Evolutionary conservation across 2,888 invertebrate genomes (phyloP).

Genomic region (Calameuta filiformis): DNA sequence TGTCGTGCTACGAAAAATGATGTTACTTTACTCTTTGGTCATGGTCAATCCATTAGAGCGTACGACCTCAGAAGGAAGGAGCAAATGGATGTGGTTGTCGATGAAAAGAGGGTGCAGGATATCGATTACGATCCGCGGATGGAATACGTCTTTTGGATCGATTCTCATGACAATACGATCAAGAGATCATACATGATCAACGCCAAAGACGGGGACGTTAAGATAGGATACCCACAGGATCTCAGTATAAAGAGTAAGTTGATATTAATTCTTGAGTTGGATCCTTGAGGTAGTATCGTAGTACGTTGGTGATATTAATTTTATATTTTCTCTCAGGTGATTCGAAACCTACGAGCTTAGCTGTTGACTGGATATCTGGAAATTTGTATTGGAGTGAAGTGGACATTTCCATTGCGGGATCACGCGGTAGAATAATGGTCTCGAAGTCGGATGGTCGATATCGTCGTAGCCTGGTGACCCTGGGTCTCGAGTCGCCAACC

Average conservation of each 20-base stretch:
- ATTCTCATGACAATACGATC: slow-evolving; percentile 89
- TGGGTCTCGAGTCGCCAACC: slow-evolving; percentile 86
- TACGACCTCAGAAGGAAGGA: slow-evolving; percentile 76
- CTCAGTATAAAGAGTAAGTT: slow-evolving; percentile 76
- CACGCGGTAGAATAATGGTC: slow-evolving; percentile 87
- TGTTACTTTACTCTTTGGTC: slow-evolving; percentile 79
- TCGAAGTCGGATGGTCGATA: slow-evolving; percentile 91
- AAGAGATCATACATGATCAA: slow-evolving; percentile 92
- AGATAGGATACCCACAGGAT: slow-evolving; percentile 88
- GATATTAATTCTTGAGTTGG: neutral
- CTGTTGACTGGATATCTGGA: slow-evolving; percentile 93
- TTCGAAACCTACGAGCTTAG: slow-evolving; percentile 87
- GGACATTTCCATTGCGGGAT: slow-evolving; percentile 75
- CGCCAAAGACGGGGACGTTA: slow-evolving; percentile 80
- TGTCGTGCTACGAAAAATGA: slow-evolving; percentile 79
- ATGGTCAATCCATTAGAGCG: slow-evolving; percentile 88
- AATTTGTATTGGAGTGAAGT: slow-evolving; percentile 95
- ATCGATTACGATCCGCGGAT: slow-evolving; percentile 88
- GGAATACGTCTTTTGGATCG: slow-evolving; percentile 96
- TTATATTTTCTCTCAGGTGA: slow-evolving; percentile 67
- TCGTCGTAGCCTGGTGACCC: slow-evolving; percentile 80
- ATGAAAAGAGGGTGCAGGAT: slow-evolving; percentile 91
- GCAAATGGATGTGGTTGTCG: slow-evolving; percentile 80
- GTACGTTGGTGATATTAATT: neutral
- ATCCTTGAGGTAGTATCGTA: neutral